Percentiles rank a stretch among this genome's conserved stretches.
Conservation (phyloP, 1,140 invertebrate genomes). For the Calliphora vicina region DNA sequence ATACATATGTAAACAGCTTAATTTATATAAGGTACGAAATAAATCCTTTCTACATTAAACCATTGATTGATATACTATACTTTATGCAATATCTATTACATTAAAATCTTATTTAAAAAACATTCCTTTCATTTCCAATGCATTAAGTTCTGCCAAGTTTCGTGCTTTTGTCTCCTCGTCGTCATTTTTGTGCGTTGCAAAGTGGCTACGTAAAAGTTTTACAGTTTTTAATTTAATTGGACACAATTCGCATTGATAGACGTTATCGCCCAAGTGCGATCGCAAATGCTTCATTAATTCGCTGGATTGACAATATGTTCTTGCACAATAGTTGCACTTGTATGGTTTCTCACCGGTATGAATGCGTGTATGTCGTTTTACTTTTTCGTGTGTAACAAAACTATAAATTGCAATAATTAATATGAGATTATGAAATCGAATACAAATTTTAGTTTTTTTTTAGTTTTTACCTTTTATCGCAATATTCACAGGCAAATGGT, state of each 20-base stretch:
- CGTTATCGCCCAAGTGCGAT: constrained; percentile 65
- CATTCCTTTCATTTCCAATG: constrained; percentile 15
- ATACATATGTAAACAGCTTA: too few species aligned
- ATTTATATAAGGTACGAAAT: too few species aligned
- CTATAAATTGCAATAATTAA: background rate
- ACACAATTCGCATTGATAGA: constrained; percentile 64
- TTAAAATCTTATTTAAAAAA: background rate
- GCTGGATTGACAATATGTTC: constrained; percentile 17
- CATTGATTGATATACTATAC: background rate
- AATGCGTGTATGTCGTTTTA: background rate
- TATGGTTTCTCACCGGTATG: constrained; percentile 28
- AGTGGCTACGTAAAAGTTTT: constrained; percentile 63
- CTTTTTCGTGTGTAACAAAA: constrained; percentile 8
- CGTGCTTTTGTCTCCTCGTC: constrained; percentile 20
- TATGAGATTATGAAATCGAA: too few species aligned
- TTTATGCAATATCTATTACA: background rate
- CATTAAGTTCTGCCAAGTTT: background rate
- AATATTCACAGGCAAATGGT: constrained; percentile 27
- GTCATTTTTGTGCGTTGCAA: constrained; percentile 60
- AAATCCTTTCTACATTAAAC: too few species aligned
- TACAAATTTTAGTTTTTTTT: too few species aligned
- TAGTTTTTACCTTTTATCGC: constrained; percentile 25
- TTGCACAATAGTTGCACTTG: constrained; percentile 17
- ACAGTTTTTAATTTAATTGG: constrained; percentile 63
- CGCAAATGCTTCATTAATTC: constrained; percentile 45